These are phyloP conservation scores for Monarcha castaneiventris DNA, from an alignment of 2,113 vertebrate genomes.

Conservation along the genomic window DNA sequence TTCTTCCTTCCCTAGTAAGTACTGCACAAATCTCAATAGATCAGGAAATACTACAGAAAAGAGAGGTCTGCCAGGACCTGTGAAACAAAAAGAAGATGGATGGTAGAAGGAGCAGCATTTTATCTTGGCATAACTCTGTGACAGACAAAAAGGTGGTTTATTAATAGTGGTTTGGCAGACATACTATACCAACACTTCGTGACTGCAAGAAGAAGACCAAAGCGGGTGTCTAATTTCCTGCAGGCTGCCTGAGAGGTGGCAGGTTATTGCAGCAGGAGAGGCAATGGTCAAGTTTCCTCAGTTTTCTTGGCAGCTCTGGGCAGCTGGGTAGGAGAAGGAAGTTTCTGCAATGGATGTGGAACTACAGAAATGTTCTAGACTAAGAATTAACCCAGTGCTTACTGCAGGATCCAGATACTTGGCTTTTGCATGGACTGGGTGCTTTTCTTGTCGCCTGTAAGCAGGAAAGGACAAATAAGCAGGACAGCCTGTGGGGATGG, in stretches of 20 bases:
- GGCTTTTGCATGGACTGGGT: neutral
- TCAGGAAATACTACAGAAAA: neutral
- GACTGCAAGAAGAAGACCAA: neutral
- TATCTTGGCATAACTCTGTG: neutral
- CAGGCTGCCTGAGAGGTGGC: neutral
- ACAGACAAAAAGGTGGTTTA: constrained; percentile 28
- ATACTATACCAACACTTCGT: neutral
- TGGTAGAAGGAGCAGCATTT: neutral
- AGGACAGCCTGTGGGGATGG: neutral
- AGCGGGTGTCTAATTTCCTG: constrained; percentile 18
- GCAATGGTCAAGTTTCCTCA: neutral
- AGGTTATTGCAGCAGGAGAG: neutral
- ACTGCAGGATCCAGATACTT: neutral
- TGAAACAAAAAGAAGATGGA: neutral
- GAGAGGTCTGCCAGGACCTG: neutral
- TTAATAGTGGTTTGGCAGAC: constrained; percentile 59
- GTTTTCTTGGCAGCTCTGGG: neutral
- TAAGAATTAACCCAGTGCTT: neutral
- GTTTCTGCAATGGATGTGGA: neutral
- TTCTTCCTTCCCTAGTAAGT: neutral
- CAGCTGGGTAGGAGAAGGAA: neutral
- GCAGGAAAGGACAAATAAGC: neutral
- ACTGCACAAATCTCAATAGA: neutral
- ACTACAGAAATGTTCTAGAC: neutral
- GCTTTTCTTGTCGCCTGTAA: neutral